Conservation (phyloP, 1,140 invertebrate species). For the Solenopsis invicta region DNA sequence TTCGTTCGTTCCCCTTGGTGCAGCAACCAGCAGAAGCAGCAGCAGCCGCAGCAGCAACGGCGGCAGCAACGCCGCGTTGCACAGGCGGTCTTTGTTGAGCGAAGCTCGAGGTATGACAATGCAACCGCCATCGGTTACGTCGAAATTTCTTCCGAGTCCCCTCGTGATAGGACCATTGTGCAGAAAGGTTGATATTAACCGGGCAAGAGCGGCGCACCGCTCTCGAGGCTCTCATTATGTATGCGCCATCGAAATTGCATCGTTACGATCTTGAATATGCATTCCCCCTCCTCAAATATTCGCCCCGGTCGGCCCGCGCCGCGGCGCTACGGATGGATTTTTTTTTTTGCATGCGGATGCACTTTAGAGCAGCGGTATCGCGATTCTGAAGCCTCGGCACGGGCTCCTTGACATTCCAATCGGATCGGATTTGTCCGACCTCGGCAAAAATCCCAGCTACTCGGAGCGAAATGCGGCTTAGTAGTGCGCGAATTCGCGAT, state of each 20-base stretch:
- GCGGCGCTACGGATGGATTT: constrained; percentile 12
- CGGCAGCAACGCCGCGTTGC: constrained; percentile 17
- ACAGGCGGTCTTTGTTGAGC: constrained; percentile 60
- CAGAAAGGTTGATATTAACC: constrained; percentile 64
- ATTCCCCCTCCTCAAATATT: constrained; percentile 41
- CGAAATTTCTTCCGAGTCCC: constrained; percentile 61
- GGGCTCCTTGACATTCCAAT: constrained; percentile 48
- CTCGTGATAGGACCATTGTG: constrained; percentile 64
- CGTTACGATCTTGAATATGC: constrained; percentile 63
- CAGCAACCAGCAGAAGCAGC: background rate
- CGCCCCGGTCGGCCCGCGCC: constrained; percentile 3
- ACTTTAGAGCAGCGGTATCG: constrained; percentile 9
- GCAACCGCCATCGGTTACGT: constrained; percentile 63
- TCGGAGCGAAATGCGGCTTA: constrained; percentile 16
- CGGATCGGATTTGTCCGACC: constrained; percentile 55
- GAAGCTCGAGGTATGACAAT: constrained; percentile 56
- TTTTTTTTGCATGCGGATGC: constrained; percentile 3
- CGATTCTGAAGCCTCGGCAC: constrained; percentile 14
- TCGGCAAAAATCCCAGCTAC: constrained; percentile 12
- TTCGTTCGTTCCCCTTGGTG: constrained; percentile 44
- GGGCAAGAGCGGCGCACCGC: constrained; percentile 36
- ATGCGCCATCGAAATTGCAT: constrained; percentile 65
- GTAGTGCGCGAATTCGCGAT: constrained; percentile 22
- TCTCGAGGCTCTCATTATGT: constrained; percentile 60
- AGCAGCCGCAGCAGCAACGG: background rate